A percentile compares a stretch with the other conserved stretches of the same genome.
phyloP scores from a whole-genome alignment of 2,888 invertebrate species.

The Pandemis corylana region DNA sequence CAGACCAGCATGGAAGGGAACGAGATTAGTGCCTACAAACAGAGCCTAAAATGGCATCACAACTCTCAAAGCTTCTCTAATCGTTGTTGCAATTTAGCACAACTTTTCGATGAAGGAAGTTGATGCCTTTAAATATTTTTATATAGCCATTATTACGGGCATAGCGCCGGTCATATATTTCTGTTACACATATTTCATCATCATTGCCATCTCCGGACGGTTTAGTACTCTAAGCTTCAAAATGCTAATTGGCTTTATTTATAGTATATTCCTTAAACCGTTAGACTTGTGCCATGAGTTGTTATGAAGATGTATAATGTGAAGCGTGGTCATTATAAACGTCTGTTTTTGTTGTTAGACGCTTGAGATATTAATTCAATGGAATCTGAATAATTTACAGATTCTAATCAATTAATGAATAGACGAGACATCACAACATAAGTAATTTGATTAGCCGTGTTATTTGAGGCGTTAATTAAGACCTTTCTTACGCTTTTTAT shows the following conservation, averaged over 20 bases:
- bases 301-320: not conserved
- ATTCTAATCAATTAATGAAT: not conserved
- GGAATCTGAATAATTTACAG: not conserved
- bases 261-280: not conserved
- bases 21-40: too few species aligned
- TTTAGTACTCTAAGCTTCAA: not conserved
- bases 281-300: not conserved
- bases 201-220: not conserved
- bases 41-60: too few species aligned
- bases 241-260: conserved; percentile 5
- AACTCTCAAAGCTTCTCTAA: too few species aligned
- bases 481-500: not conserved
- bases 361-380: conserved; percentile 3
- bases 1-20: too few species aligned
- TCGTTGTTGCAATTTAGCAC: too few species aligned
- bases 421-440: not conserved
- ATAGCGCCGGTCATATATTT: too few species aligned
- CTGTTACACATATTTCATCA: too few species aligned
- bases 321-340: not conserved
- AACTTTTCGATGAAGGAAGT: too few species aligned
- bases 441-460: too few species aligned
- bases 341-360: not conserved
- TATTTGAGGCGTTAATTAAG: too few species aligned
- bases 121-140: too few species aligned
- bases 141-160: too few species aligned